Conservation (phyloP, 1,140 invertebrate genomes). For the Neomicropteryx cornuta region DNA sequence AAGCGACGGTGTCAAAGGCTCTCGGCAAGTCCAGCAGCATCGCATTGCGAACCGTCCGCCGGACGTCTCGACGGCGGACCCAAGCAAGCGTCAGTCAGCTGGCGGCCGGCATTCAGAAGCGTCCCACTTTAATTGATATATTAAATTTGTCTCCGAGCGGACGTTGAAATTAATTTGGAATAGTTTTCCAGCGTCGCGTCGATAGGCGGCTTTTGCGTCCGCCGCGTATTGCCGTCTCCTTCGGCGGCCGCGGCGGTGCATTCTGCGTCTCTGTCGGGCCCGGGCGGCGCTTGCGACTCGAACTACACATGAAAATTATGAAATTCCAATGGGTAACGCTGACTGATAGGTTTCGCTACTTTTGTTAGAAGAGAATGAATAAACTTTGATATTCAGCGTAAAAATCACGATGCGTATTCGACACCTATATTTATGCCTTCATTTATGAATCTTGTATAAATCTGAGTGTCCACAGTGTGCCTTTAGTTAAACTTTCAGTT, state of each 20-base stretch:
- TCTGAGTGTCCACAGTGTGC: no score
- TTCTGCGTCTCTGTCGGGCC: no score
- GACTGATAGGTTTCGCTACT: background rate
- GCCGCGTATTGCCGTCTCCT: no score
- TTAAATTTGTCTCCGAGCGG: conserved; percentile 15
- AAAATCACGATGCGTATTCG: no score
- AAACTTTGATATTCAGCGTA: background rate
- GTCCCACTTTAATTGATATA: conserved; percentile 13
- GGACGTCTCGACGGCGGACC: conserved; percentile 1
- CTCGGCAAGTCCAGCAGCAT: no score
- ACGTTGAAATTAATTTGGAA: conserved; percentile 15
- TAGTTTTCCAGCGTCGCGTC: conserved; percentile 7
- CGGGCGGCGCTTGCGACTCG: conserved; percentile 4
- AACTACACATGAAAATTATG: conserved; percentile 14
- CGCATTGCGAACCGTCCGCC: background rate
- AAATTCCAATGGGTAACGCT: conserved; percentile 8
- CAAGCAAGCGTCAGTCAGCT: background rate
- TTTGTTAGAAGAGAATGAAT: background rate
- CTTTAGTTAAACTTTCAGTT: no score
- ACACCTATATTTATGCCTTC: no score
- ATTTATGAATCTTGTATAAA: no score
- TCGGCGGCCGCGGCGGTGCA: no score
- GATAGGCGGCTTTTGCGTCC: no score
- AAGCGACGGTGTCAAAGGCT: no score
- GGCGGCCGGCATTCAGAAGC: conserved; percentile 1